These are phyloP conservation scores for Calyptomena viridis DNA, from an alignment of 2,113 vertebrate genomes.

Conservation along the genomic window DNA sequence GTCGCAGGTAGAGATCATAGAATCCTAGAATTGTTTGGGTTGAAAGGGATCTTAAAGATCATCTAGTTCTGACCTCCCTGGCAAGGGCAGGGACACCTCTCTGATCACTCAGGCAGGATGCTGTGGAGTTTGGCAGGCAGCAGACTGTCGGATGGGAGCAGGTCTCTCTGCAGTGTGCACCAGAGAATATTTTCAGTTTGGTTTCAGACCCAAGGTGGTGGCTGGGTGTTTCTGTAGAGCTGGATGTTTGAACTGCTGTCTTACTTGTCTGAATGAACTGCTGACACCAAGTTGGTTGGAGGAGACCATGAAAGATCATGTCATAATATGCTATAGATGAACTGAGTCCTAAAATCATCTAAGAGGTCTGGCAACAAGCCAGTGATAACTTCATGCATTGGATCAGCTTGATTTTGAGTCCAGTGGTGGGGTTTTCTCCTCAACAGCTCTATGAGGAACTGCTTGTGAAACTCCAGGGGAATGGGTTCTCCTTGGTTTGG, in stretches of 20 bases:
- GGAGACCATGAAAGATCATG: not conserved
- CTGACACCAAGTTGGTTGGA: not conserved
- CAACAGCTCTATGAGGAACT: not conserved
- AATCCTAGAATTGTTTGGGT: not conserved
- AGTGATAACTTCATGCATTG: not conserved
- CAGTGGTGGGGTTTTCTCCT: not conserved
- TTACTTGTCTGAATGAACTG: not conserved
- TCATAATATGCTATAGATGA: not conserved
- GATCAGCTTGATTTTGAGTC: not conserved
- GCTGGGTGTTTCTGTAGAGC: not conserved
- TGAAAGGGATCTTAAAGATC: not conserved
- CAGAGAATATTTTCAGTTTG: not conserved
- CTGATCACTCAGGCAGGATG: accelerated
- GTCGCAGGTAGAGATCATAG: not conserved
- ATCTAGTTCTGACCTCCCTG: not conserved
- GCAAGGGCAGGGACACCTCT: not conserved
- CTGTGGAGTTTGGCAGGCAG: not conserved
- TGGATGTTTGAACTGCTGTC: not conserved
- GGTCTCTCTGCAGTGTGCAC: not conserved
- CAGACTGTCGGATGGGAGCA: not conserved
- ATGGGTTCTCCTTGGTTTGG: not conserved
- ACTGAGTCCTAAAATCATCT: not conserved
- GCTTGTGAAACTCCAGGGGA: not conserved
- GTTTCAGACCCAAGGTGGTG: not conserved
- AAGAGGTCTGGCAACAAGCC: not conserved